These are phyloP conservation scores for Sympetrum striolatum DNA, from an alignment of 2,888 invertebrate genomes.

Conservation along the genomic window DNA sequence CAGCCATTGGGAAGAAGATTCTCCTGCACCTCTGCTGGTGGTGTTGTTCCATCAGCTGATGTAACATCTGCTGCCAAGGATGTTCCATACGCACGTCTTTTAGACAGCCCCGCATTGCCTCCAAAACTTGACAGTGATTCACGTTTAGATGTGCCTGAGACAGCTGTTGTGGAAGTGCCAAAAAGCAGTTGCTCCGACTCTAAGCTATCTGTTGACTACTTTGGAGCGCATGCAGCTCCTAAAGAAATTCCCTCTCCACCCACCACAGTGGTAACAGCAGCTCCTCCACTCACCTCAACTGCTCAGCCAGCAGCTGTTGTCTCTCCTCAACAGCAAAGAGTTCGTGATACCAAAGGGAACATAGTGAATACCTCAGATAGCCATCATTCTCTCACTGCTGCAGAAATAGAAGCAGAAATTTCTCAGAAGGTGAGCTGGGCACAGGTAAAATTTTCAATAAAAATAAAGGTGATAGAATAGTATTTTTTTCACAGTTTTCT, in stretches of 20 bases:
- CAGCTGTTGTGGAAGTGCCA: conserved; percentile 61
- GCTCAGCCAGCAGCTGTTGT: not conserved
- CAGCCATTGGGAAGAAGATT: conserved; percentile 41
- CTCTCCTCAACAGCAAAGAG: conserved; percentile 3
- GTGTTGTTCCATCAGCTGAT: conserved; percentile 41
- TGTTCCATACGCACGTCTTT: conserved; percentile 81
- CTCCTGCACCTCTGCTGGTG: conserved; percentile 47
- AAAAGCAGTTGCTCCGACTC: conserved; percentile 89
- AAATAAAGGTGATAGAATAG: too few relatives aligned
- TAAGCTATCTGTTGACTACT: conserved; percentile 80
- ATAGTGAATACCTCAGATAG: conserved; percentile 17
- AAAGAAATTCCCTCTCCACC: conserved; percentile 36
- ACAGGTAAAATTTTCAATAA: not conserved
- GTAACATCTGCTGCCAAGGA: conserved; percentile 59
- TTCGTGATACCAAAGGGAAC: conserved; percentile 13
- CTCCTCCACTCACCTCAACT: not conserved
- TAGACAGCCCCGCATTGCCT: conserved; percentile 69
- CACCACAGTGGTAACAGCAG: not conserved
- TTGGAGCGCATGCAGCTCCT: conserved; percentile 52
- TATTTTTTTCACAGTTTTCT: too few relatives aligned
- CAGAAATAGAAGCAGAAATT: conserved; percentile 32
- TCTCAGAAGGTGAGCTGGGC: not conserved
- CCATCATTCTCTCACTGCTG: conserved; percentile 24
- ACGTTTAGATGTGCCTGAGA: conserved; percentile 64
- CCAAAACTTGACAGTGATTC: conserved; percentile 76